phyloP scores from a whole-genome alignment of 2,113 vertebrate genomes.

The Melanocharis versteri region DNA sequence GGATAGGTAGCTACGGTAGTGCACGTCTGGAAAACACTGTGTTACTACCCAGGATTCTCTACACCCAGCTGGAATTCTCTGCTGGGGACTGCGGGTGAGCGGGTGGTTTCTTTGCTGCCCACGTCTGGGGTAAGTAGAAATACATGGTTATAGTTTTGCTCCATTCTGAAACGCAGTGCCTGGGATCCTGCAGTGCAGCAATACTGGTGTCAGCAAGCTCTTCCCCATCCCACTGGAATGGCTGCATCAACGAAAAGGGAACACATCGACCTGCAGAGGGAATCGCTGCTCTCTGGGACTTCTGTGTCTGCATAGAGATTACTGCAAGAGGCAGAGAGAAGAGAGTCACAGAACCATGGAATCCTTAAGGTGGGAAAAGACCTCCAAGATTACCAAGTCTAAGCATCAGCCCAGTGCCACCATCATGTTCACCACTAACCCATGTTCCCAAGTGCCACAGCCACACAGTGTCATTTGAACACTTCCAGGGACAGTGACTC shows the following conservation, averaged over 20 bases:
- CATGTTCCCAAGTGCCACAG: neutral
- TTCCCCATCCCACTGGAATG: constrained; percentile 33
- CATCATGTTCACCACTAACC: neutral
- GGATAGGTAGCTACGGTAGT: constrained; percentile 59
- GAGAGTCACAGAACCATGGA: neutral
- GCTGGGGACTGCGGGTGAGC: constrained; percentile 6
- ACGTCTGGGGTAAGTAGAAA: constrained; percentile 9
- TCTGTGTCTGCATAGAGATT: constrained; percentile 74
- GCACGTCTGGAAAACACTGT: constrained; percentile 44
- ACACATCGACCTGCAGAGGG: constrained; percentile 45
- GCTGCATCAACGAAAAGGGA: constrained; percentile 49
- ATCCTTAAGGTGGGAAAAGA: neutral
- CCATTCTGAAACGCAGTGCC: neutral
- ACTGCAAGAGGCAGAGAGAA: constrained; percentile 61
- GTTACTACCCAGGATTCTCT: constrained; percentile 50
- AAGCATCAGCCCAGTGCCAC: neutral
- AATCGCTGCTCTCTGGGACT: constrained; percentile 54
- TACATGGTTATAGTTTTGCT: constrained; percentile 36
- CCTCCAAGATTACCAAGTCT: neutral
- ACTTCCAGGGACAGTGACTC: neutral
- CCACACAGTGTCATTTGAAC: neutral
- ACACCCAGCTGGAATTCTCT: constrained; percentile 12
- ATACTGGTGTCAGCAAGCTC: constrained; percentile 26
- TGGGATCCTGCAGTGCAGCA: constrained; percentile 24
- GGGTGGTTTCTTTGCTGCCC: constrained; percentile 31